Conservation (phyloP, 2,113 vertebrate genomes). For the Mastomys coucha region DNA sequence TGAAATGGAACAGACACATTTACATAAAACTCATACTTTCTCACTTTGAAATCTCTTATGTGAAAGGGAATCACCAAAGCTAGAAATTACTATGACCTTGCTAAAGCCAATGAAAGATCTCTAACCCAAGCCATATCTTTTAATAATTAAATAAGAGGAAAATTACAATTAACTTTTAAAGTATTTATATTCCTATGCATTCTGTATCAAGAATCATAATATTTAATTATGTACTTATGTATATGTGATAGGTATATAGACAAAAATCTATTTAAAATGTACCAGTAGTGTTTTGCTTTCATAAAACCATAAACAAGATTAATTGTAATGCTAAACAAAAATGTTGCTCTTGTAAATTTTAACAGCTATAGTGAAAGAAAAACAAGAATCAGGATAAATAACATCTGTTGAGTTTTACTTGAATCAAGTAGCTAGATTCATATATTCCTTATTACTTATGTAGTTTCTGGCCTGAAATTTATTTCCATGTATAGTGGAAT, state of each 20-base stretch:
- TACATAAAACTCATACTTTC: constrained; percentile 30
- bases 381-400: neutral
- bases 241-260: neutral
- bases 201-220: neutral
- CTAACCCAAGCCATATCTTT: neutral
- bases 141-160: neutral
- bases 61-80: neutral
- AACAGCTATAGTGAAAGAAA: neutral
- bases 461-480: neutral
- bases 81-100: neutral
- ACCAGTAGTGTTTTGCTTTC: neutral
- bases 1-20: neutral
- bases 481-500: neutral
- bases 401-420: neutral
- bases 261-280: neutral
- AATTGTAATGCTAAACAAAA: neutral
- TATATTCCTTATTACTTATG: neutral
- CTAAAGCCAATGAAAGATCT: neutral
- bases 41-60: neutral
- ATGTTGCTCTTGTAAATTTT: neutral
- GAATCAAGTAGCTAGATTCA: neutral
- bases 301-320: neutral
- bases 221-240: neutral
- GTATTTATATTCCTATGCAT: neutral
- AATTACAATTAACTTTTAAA: neutral